Base-by-base conservation (phyloP, 1,140 invertebrate species). In the Andrena cerasifolii region DNA sequence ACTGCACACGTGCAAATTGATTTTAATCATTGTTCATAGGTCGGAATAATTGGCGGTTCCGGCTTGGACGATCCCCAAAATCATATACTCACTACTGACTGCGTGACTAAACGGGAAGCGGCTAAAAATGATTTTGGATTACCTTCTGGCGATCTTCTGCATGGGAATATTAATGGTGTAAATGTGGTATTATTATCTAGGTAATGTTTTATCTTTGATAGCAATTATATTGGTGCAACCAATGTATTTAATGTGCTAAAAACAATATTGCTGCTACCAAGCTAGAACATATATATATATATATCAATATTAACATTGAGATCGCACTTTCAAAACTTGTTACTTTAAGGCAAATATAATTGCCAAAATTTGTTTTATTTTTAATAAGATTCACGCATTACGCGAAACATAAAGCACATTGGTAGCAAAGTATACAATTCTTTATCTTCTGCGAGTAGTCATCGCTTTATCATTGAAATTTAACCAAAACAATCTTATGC, bases 31-130 rank as follows among this genome's bases (percentile, higher is more conserved):
- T 14, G 53, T 66, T 70, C 36, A 47, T 73, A 99, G 97, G 95
- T 99, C 88, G 98, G 98, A 68, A 98, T 99, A 51, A 99, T 99
- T 91, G 98, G 98, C 26, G 98, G 98, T 0, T 97, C 98, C 49
- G 98, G 98, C 0, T 93, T 99, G 26, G 97, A 98, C 86, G 95
- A 99, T 89, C 96, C 97, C 0, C 75, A 83, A 1, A 82, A 87
- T 36, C 94, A 97, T 79, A 95, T 99, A 68, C 93, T 99, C 58
- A 94, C 96, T 89, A 94, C 96, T 81, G 93, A 94, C 18, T 89
- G 91, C 18, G 95, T 96, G 85, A 83, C 88, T 31, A 82, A 73
- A 59, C 62, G 67, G 3, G 87, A 88, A 58, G 63, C 83, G 54
- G 86, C 83, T 0, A 93, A 93, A 45, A 99, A 98, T 7, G 96